These are phyloP conservation scores for Pseudorasbora parva DNA, from an alignment of 2,113 vertebrate genomes.

Conservation along the genomic window DNA sequence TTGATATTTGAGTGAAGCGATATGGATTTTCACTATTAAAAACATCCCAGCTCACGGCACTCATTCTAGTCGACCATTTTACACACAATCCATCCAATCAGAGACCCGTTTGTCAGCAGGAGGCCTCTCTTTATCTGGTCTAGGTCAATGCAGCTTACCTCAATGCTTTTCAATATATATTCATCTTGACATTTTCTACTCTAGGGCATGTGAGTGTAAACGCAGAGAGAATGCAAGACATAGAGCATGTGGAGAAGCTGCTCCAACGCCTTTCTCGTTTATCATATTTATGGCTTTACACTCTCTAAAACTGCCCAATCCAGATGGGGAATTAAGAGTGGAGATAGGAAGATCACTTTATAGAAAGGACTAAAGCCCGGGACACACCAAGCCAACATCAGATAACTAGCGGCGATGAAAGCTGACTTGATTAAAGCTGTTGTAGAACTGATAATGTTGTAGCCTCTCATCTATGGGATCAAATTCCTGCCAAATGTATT, in stretches of 20 bases:
- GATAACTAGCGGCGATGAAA: too few species aligned
- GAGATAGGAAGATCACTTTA: neutral
- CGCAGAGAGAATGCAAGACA: constrained; percentile 64
- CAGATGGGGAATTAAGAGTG: constrained; percentile 37
- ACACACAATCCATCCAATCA: constrained; percentile 58
- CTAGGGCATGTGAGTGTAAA: constrained; percentile 57
- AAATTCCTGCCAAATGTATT: too few species aligned
- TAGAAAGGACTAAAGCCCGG: neutral
- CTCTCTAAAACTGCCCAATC: constrained; percentile 49
- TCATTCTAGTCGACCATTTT: constrained; percentile 58
- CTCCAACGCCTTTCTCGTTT: constrained; percentile 68
- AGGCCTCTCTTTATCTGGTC: neutral
- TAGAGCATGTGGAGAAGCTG: constrained; percentile 77
- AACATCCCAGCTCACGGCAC: constrained; percentile 64
- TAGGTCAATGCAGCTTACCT: neutral
- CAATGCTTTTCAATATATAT: constrained; percentile 57
- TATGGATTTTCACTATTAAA: constrained; percentile 65
- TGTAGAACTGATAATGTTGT: too few species aligned
- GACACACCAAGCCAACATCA: too few species aligned
- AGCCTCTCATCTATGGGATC: too few species aligned
- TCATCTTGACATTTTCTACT: constrained; percentile 56
- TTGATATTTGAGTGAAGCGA: constrained; percentile 50
- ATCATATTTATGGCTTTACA: constrained; percentile 76
- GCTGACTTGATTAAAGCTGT: too few species aligned
- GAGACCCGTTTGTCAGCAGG: neutral